A percentile compares a stretch with the other conserved stretches of the same genome.
Evolutionary conservation across 2,113 vertebrate species (phyloP).

Genomic region (Nerophis lumbriciformis): DNA sequence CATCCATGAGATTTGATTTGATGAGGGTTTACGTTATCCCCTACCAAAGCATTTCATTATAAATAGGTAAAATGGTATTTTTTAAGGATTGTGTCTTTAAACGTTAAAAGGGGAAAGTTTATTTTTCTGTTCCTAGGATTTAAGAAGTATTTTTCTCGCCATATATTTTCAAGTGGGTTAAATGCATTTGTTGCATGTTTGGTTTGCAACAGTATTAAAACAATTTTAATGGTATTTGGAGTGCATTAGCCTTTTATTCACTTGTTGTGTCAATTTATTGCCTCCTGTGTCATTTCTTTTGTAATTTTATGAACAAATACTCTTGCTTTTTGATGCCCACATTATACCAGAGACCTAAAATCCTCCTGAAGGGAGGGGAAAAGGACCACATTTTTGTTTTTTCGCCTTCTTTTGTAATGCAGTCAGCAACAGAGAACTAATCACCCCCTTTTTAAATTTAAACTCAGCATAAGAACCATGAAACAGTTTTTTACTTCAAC

Average conservation of each 20-base stretch:
- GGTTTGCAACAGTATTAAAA: slow-evolving; percentile 99
- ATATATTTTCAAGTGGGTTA: slow-evolving; percentile 71
- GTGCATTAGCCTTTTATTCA: slow-evolving; percentile 99
- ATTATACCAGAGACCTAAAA: slow-evolving; percentile 5
- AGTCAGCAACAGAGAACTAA: slow-evolving; percentile 1
- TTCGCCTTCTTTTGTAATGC: slow-evolving; percentile 27
- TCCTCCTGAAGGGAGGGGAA: slow-evolving; percentile 13
- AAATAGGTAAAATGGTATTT: background rate
- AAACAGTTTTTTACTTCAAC: too few species aligned
- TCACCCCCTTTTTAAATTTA: background rate
- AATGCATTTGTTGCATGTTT: slow-evolving; percentile 99
- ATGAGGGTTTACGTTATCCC: background rate
- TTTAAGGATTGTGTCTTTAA: slow-evolving; percentile 58
- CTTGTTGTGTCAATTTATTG: slow-evolving; percentile 99
- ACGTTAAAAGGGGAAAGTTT: slow-evolving; percentile 39
- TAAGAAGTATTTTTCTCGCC: slow-evolving; percentile 61
- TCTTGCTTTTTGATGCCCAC: slow-evolving; percentile 28
- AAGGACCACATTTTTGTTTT: slow-evolving; percentile 11
- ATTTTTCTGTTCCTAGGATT: slow-evolving; percentile 57
- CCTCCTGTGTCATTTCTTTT: slow-evolving; percentile 99
- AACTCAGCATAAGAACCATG: too few species aligned
- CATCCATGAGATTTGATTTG: slow-evolving; percentile 34
- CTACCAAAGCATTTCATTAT: background rate
- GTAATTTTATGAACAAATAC: slow-evolving; percentile 76
- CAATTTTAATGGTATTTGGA: slow-evolving; percentile 98